Evolutionary conservation across 2,888 invertebrate species (phyloP).

Genomic region (Leptinotarsa tumamoca): DNA sequence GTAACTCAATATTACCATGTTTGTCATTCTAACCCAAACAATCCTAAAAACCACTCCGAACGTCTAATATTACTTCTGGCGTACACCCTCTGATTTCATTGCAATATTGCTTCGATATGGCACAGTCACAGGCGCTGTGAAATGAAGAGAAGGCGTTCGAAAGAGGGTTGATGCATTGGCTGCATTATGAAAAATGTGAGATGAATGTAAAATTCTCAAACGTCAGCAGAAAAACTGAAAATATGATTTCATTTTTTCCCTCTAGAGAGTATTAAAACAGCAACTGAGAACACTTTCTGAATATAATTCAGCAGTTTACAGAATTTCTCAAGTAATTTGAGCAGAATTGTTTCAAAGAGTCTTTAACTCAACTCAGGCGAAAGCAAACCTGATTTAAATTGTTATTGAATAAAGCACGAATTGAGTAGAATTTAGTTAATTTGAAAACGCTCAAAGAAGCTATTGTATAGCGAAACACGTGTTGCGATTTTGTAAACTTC

Average conservation of each 20-base stretch:
- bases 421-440: too few species aligned
- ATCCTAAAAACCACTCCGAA: slow-evolving; percentile 42
- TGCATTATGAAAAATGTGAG: neutral
- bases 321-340: neutral
- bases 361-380: too few species aligned
- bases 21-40: slow-evolving; percentile 44
- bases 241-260: too few species aligned
- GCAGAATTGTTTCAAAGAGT: neutral
- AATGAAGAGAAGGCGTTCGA: neutral
- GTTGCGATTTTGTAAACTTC: too few species aligned
- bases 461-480: too few species aligned
- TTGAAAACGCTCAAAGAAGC: too few species aligned
- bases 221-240: too few species aligned
- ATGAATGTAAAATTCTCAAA: neutral
- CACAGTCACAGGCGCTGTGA: slow-evolving; percentile 29
- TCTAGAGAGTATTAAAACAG: too few species aligned
- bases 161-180: neutral
- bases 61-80: slow-evolving; percentile 40
- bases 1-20: slow-evolving; percentile 43
- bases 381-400: too few species aligned
- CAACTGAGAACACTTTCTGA: too few species aligned
- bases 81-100: slow-evolving; percentile 39
- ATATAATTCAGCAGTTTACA: neutral
- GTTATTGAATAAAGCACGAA: too few species aligned
- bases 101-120: slow-evolving; percentile 35